Conservation (phyloP, 2,113 vertebrate genomes). For the Oophaga pumilio region DNA sequence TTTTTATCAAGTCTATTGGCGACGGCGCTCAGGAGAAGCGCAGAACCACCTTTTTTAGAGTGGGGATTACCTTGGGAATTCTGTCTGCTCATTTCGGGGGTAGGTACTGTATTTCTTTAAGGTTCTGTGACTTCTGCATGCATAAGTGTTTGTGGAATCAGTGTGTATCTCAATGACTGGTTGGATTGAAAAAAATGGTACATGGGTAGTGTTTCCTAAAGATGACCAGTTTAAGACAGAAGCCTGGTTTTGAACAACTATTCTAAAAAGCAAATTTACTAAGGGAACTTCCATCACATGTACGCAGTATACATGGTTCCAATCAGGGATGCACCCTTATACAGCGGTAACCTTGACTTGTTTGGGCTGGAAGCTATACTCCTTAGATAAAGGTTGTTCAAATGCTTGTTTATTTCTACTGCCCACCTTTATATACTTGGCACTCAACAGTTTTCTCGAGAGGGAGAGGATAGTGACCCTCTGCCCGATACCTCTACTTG, state of each 20-base stretch:
- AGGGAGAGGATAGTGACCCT: too few relatives aligned
- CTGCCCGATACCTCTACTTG: too few relatives aligned
- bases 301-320: too few relatives aligned
- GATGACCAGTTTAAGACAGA: background rate
- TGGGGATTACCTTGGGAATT: constrained; percentile 53
- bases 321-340: too few relatives aligned
- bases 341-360: too few relatives aligned
- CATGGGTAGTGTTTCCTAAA: background rate
- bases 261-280: too few relatives aligned
- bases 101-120: constrained; percentile 49
- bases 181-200: background rate
- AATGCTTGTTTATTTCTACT: too few relatives aligned
- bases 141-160: background rate
- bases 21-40: constrained; percentile 51
- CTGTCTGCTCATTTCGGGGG: constrained; percentile 54
- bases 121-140: constrained; percentile 27
- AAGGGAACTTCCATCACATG: too few relatives aligned
- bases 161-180: background rate
- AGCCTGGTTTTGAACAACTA: background rate
- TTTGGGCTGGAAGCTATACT: too few relatives aligned
- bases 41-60: constrained; percentile 54
- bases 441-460: too few relatives aligned
- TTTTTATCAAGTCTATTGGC: constrained; percentile 54
- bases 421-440: too few relatives aligned
- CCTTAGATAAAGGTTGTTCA: too few relatives aligned